A percentile compares a stretch with the other conserved stretches of the same genome.
Evolutionary conservation across 92 coral and sea anemone genomes (phyloP).

Genomic region (Bergia puertoricense): DNA sequence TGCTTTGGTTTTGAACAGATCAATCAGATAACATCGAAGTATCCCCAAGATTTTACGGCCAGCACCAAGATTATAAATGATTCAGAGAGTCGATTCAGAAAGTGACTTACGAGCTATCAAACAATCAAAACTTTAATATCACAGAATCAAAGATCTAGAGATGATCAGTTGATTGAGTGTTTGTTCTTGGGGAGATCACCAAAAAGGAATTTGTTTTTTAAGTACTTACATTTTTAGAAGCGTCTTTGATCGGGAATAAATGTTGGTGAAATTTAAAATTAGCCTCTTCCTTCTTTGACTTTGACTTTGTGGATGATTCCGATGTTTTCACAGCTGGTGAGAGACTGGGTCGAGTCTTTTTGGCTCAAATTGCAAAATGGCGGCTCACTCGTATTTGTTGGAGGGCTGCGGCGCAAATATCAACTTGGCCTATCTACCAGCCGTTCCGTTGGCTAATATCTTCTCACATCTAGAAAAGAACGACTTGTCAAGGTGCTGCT

Average conservation of each 20-base stretch:
- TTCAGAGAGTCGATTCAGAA: background rate
- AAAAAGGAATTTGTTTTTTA: background rate
- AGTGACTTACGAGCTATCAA: background rate
- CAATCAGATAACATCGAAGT: slow-evolving; percentile 2
- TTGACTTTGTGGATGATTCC: too few relatives aligned
- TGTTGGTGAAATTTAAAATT: too few relatives aligned
- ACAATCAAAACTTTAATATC: background rate
- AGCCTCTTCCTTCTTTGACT: too few relatives aligned
- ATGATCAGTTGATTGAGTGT: background rate
- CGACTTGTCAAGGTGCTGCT: slow-evolving; percentile 75
- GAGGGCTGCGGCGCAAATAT: slow-evolving; percentile 14
- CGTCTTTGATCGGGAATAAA: slow-evolving; percentile 6
- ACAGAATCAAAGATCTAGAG: background rate
- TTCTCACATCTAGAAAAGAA: slow-evolving; percentile 75
- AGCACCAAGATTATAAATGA: slow-evolving; percentile 33
- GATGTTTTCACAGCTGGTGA: background rate
- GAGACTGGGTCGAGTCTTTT: slow-evolving; percentile 31
- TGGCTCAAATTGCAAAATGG: slow-evolving; percentile 50
- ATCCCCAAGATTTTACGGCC: slow-evolving; percentile 33
- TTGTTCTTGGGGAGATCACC: background rate
- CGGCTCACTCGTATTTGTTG: slow-evolving; percentile 38
- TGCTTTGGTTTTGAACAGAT: background rate
- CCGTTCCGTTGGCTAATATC: slow-evolving; percentile 74
- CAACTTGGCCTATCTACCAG: slow-evolving; percentile 62
- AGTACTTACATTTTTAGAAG: slow-evolving; percentile 7